Evolutionary conservation across 2,888 invertebrate genomes (phyloP), one percentile per base, ranked within the genome.

Genomic region (Cactoblastis cactorum): DNA sequence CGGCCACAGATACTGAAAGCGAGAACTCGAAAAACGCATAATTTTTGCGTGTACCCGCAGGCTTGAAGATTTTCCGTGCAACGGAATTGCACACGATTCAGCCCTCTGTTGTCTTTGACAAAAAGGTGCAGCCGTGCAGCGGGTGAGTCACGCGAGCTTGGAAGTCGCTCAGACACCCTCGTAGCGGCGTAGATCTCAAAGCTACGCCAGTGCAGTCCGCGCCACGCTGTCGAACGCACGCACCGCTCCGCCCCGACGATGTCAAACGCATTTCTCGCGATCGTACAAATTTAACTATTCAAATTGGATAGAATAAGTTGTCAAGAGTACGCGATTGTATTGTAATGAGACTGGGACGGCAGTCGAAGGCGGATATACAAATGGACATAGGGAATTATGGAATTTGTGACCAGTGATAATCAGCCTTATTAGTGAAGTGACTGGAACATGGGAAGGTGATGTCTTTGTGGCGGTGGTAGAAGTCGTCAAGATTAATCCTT

Each of bases 401-500:
- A 72, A 63, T 72, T 69, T 65, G 60, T 70, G 56, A 56, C 66
- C 59, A 74, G 74, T 68, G 64, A 57, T 55, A 64, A 54, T 54
- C 67, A 67, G 59, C 67, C 71, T 41, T 58, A 59, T 62, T 59
- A 60, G 80, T 82, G 77, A 71, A 78, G 82, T 82, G 74, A 61
- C 65, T 71, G 61, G 63, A 62, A 63, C 63, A 74, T n/a, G n/a
- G n/a, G n/a, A 81, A 77, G 77, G 80, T 83, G 80, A 74, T 52
- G 64, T 72, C 71, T 60, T 55, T 45, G 59, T 62, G 54, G 55
- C 55, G 64, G 67, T 60, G 63, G 54, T 49, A 56, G 63, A 70
- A 76, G 65, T 67, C 77, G 70, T 69, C 89, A 88, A 86, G 72
- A 89, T 89, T 86, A 88, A 80, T 74, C 77, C 85, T 55, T 89